Evolutionary conservation across 2,888 invertebrate species (phyloP).

Genomic region (Lydus trimaculatus): DNA sequence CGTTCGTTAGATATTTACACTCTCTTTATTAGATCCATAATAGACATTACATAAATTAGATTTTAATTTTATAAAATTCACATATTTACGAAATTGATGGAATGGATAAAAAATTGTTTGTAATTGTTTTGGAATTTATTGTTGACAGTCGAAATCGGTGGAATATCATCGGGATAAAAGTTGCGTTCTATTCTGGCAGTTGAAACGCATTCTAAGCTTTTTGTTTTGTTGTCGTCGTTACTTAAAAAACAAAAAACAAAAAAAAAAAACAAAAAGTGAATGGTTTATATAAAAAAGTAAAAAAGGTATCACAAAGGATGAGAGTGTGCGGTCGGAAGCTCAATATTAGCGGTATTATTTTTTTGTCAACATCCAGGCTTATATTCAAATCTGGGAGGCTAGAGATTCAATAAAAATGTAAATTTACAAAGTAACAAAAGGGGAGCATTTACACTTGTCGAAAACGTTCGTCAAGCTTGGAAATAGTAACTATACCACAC

Average conservation of each 20-base stretch:
- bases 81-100: neutral
- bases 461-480: conserved; percentile 52
- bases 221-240: neutral
- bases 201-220: neutral
- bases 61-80: neutral
- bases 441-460: conserved; percentile 61
- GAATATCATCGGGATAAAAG: too few relatives aligned
- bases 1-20: neutral
- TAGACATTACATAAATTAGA: conserved; percentile 1
- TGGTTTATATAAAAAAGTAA: conserved; percentile 30
- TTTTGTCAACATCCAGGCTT: conserved; percentile 64
- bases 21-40: conserved; percentile 8
- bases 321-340: conserved; percentile 47
- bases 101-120: neutral
- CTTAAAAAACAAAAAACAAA: conserved; percentile 19
- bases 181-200: neutral
- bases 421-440: conserved; percentile 68
- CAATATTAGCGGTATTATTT: conserved; percentile 74
- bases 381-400: conserved; percentile 61
- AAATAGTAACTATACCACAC: conserved; percentile 9
- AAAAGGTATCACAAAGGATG: conserved; percentile 16
- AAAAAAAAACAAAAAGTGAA: too few relatives aligned
- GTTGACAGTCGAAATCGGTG: neutral
- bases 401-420: conserved; percentile 64
- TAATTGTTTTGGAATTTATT: neutral